Percentiles rank a stretch among this genome's conserved stretches.
Evolutionary conservation across 2,888 invertebrate species (phyloP).

Genomic region (Metopia argyrocephala): DNA sequence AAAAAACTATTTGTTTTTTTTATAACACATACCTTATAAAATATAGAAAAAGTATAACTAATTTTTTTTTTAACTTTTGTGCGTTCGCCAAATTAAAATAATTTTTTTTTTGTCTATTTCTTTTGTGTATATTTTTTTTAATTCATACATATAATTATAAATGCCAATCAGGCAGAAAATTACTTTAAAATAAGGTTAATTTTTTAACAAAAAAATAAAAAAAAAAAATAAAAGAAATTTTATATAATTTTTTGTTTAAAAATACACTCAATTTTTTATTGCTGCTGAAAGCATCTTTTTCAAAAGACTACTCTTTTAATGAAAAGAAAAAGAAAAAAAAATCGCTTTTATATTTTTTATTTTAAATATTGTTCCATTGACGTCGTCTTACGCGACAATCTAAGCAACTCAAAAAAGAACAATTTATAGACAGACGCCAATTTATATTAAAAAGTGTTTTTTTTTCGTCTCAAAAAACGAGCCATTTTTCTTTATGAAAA

Average conservation of each 20-base stretch:
- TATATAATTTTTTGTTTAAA: slow-evolving; percentile 1
- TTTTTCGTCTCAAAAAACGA: neutral
- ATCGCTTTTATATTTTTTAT: neutral
- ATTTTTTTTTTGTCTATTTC: no score
- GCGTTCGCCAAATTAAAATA: no score
- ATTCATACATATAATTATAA: slow-evolving; percentile 69
- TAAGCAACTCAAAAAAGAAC: neutral
- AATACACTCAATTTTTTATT: neutral
- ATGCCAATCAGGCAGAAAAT: slow-evolving; percentile 75
- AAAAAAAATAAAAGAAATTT: no score
- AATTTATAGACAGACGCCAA: slow-evolving; percentile 41
- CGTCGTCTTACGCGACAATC: slow-evolving; percentile 1
- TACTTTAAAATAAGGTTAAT: slow-evolving; percentile 66
- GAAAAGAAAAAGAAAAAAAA: neutral
- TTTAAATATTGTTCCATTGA: slow-evolving; percentile 25
- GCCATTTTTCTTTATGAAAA: neutral
- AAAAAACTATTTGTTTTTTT: neutral
- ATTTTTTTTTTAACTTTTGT: no score
- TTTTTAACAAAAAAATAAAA: slow-evolving; percentile 28
- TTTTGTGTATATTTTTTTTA: neutral
- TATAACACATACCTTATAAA: no score
- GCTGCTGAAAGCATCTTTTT: slow-evolving; percentile 10
- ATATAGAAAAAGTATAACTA: no score
- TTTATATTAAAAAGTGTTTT: neutral
- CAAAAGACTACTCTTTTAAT: neutral